These are phyloP conservation scores for Heteronetta atricapilla DNA, from an alignment of 2,113 vertebrate genomes.

Conservation along the genomic window DNA sequence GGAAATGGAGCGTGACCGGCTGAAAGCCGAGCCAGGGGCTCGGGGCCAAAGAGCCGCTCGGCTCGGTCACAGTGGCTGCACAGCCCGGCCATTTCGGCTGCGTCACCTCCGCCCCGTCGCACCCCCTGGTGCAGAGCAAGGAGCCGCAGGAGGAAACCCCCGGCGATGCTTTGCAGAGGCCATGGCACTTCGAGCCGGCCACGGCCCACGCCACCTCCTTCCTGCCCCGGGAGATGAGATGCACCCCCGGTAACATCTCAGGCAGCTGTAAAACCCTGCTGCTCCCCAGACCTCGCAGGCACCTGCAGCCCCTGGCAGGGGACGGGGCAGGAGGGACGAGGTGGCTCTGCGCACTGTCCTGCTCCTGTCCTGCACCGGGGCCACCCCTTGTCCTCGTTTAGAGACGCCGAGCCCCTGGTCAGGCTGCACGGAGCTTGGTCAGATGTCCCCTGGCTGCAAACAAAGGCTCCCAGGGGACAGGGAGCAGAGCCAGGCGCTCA, in stretches of 20 bases:
- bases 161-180: not conserved
- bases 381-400: not conserved
- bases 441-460: not conserved
- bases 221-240: not conserved
- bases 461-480: not conserved
- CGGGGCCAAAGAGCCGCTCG: not conserved
- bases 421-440: not conserved
- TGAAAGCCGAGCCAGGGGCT: not conserved
- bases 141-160: not conserved
- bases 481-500: not conserved
- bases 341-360: accelerated
- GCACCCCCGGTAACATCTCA: accelerated
- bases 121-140: not conserved
- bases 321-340: not conserved
- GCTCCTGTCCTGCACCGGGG: not conserved
- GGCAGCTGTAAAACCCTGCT: not conserved
- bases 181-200: not conserved
- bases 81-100: not conserved
- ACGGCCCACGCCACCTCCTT: not conserved
- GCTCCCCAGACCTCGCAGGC: not conserved
- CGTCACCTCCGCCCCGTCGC: accelerated
- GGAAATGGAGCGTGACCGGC: not conserved
- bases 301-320: not conserved
- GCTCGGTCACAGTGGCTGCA: not conserved
- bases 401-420: not conserved